phyloP scores from a whole-genome alignment of 2,797 vertebrate genomes.

The Hozukius guyotensis region DNA sequence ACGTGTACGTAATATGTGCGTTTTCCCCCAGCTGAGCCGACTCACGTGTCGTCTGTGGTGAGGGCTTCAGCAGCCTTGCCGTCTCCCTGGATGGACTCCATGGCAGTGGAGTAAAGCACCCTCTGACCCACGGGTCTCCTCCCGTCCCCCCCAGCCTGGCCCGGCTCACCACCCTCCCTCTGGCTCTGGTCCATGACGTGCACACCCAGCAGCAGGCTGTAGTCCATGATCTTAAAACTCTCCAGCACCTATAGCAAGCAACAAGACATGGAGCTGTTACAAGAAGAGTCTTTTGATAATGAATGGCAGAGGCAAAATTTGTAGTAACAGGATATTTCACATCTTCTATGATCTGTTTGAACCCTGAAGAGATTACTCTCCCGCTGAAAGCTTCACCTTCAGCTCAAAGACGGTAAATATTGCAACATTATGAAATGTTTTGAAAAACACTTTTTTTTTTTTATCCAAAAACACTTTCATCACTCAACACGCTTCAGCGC shows the following conservation, averaged over 20 bases:
- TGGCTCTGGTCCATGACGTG: slow-evolving; percentile 89
- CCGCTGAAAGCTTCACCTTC: not conserved
- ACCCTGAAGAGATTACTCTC: not conserved
- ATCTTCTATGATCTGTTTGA: not conserved
- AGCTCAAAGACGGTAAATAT: not conserved
- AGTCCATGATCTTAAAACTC: slow-evolving; percentile 99
- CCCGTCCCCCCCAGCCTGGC: slow-evolving; percentile 83
- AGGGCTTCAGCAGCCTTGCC: slow-evolving; percentile 90
- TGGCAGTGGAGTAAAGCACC: slow-evolving; percentile 96
- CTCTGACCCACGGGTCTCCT: slow-evolving; percentile 90
- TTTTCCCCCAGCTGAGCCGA: slow-evolving; percentile 34
- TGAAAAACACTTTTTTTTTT: not conserved
- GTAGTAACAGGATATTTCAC: not conserved
- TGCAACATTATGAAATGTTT: not conserved
- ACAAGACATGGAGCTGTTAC: slow-evolving; percentile 12
- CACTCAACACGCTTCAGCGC: not conserved
- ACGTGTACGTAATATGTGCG: slow-evolving; percentile 35
- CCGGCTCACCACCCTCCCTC: slow-evolving; percentile 87
- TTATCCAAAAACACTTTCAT: slow-evolving; percentile 16
- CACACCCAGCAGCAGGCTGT: slow-evolving; percentile 95
- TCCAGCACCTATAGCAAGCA: slow-evolving; percentile 88
- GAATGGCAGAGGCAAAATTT: too few species aligned
- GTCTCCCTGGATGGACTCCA: slow-evolving; percentile 98
- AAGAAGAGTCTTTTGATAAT: not conserved
- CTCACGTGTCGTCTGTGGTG: slow-evolving; percentile 93